Percentiles rank a stretch among this genome's conserved stretches.
These are phyloP conservation scores for Scophthalmus maximus DNA, from an alignment of 2,113 vertebrate genomes.

Conservation along the genomic window DNA sequence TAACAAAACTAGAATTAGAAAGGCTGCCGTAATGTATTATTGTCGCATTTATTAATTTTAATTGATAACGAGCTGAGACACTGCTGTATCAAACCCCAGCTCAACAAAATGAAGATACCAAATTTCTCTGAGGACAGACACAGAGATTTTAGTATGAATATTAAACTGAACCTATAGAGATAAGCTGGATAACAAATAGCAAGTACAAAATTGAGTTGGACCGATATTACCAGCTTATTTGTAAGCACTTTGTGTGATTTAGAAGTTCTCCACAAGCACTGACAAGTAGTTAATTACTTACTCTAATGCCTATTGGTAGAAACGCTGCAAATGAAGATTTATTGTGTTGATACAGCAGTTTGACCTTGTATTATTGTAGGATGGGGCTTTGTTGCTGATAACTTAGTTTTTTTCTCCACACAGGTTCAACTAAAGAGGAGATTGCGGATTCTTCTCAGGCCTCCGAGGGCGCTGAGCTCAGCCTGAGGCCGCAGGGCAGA, in stretches of 20 bases:
- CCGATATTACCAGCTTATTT: background rate
- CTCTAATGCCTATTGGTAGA: background rate
- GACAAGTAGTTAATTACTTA: background rate
- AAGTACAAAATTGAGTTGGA: background rate
- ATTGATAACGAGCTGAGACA: too few relatives aligned
- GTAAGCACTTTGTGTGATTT: background rate
- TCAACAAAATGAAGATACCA: too few relatives aligned
- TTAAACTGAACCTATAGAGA: background rate
- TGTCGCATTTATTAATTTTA: too few relatives aligned
- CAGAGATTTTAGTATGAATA: background rate
- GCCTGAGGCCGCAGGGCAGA: constrained; percentile 73
- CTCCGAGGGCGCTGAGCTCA: constrained; percentile 74
- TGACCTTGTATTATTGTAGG: background rate
- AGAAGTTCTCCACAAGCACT: background rate
- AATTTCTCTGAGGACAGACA: background rate
- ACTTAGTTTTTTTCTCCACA: background rate
- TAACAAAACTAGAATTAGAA: too few relatives aligned
- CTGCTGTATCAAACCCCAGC: too few relatives aligned
- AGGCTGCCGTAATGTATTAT: too few relatives aligned
- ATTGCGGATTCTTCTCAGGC: constrained; percentile 72
- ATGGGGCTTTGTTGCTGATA: background rate
- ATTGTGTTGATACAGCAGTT: background rate
- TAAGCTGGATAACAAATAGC: background rate
- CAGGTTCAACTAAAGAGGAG: constrained; percentile 83
- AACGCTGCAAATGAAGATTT: background rate